Evolutionary conservation across 2,888 invertebrate genomes (phyloP), one percentile per base, ranked within the genome.

Genomic region (Oligia strigilis): DNA sequence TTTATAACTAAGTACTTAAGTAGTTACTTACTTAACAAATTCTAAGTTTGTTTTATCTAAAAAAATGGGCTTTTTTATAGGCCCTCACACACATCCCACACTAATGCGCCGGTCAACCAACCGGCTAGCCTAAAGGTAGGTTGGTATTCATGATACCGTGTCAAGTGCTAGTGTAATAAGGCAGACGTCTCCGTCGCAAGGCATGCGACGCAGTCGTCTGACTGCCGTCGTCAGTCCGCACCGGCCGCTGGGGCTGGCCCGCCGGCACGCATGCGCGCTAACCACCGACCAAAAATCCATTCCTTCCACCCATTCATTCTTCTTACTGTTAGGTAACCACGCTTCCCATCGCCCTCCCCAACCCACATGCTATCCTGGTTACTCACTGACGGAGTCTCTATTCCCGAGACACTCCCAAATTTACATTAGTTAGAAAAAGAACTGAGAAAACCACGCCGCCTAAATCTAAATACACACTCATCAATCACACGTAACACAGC

Each of bases 201-300:
- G 58, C 66, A 70, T 60, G 77, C 69, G 23, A 72, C 69, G 83
- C n/a, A 36, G 71, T 14, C 65, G 67, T n/a, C 66, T 58, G 67
- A 65, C 67, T 74, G 74, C 72, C 46, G 46, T 4, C 74, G 70
- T 19, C 58, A 43, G 36, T 14, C 58, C 43, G 52, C 66, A 52
- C 66, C 76, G 55, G 81, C 62, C 72, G 71, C 60, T 67, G 70
- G 71, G 86, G 29, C 85, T 84, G 79, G 81, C 79, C 75, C 70
- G 49, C 58, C 80, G 78, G 75, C 86, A 92, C 94, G 94, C 94
- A 93, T 94, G 94, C 94, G 94, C 91, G 80, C 43, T 67, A 52
- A 70, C 67, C 36, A 77, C 78, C 87, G 85, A 90, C 81, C 84
- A 88, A 93, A 92, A 93, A 92, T 91, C 92, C 89, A 92, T 92